Conservation (phyloP, 1,140 invertebrate species). For the Macrobrachium nipponense region DNA sequence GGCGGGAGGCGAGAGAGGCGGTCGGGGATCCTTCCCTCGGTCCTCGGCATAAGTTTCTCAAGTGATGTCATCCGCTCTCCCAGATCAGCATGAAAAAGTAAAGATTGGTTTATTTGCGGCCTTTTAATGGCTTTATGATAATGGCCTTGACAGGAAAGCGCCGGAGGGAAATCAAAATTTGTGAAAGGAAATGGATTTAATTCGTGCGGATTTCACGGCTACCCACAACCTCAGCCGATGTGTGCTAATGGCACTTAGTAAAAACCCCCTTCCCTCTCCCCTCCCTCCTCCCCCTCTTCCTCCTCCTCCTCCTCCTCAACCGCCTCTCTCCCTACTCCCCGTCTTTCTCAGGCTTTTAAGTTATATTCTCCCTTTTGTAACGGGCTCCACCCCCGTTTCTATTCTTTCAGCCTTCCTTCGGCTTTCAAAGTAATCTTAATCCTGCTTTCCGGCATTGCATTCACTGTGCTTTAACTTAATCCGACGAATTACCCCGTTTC, state of each 20-base stretch:
- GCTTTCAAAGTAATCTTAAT: no score
- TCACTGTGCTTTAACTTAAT: no score
- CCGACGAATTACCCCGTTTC: no score
- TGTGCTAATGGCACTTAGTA: no score
- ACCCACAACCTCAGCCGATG: no score
- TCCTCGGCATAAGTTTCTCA: constrained; percentile 20
- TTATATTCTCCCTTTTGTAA: no score
- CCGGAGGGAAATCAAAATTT: constrained; percentile 28
- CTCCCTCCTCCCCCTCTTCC: neutral
- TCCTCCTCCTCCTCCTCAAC: no score
- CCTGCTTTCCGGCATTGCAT: no score
- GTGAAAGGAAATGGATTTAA: constrained; percentile 23
- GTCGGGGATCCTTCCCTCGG: neutral
- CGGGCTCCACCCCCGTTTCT: no score
- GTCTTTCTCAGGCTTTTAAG: no score
- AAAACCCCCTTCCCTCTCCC: neutral
- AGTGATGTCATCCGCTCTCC: constrained; percentile 32
- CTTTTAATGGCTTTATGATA: constrained; percentile 62
- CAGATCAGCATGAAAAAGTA: constrained; percentile 59
- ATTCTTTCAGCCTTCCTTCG: no score
- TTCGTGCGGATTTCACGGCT: neutral
- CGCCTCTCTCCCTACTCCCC: no score
- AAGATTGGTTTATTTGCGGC: constrained; percentile 60
- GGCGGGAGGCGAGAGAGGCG: neutral
- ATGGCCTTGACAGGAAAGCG: constrained; percentile 53